Percentiles rank a stretch among this genome's conserved stretches.
These are phyloP conservation scores for Artemia sp. DNA, from an alignment of 2,888 invertebrate genomes.

Conservation along the genomic window DNA sequence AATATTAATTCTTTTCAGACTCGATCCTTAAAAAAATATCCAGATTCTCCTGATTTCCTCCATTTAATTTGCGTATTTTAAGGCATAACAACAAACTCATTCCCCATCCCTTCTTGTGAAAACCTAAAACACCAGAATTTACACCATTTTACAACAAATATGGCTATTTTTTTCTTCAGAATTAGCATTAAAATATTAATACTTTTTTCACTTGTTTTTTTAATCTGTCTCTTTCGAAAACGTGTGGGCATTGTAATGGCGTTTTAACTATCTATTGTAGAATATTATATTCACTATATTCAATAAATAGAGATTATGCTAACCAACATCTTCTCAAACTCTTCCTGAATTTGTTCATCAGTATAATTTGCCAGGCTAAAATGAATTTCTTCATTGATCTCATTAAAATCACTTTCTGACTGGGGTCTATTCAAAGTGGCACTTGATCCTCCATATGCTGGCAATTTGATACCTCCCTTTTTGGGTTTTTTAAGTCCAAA, in stretches of 20 bases:
- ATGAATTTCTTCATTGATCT: conserved; percentile 38
- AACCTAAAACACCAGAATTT: too few relatives aligned
- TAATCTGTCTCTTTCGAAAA: conserved; percentile 26
- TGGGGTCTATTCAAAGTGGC: conserved; percentile 41
- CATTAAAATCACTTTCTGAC: conserved; percentile 47
- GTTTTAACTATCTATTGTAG: conserved; percentile 3
- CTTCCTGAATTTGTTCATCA: conserved; percentile 48
- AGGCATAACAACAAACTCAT: too few relatives aligned
- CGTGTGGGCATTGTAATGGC: background rate
- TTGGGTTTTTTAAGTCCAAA: conserved; percentile 13
- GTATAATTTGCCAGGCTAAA: conserved; percentile 44
- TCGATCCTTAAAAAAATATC: too few relatives aligned
- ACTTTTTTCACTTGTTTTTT: conserved; percentile 12
- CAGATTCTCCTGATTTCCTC: too few relatives aligned
- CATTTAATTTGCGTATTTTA: too few relatives aligned
- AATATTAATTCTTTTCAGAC: too few relatives aligned
- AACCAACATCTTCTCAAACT: conserved; percentile 67
- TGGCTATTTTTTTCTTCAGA: too few relatives aligned
- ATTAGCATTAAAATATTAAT: background rate
- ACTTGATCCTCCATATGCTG: conserved; percentile 29
- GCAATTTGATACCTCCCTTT: background rate
- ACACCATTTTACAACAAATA: too few relatives aligned
- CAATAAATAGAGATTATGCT: conserved; percentile 25
- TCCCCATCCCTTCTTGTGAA: too few relatives aligned
- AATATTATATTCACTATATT: background rate